Base-by-base conservation (phyloP, 1,140 invertebrate species). In the Vanessa tameamea region DNA sequence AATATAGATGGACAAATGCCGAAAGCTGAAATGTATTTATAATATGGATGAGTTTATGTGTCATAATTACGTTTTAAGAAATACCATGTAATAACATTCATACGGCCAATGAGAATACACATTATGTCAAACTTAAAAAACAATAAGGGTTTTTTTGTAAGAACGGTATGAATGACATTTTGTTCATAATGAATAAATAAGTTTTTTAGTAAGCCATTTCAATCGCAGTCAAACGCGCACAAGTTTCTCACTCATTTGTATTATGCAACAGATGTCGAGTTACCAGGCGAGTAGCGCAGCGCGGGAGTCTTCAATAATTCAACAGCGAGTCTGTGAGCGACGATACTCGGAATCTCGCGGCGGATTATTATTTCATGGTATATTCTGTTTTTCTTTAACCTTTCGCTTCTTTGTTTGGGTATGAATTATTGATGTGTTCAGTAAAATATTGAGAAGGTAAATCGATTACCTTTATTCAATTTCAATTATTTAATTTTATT, bases 221-320 rank as follows among this genome's bases (percentile, higher is more conserved):
- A 31, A 51, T 51, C 14, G 13, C n/a, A 51, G 4, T 31, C 23
- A 61, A 16, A 23, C 15, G 14, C 5, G 31, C 26, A 37, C 15
- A 61, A 61, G 31, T 37, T 12, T 31, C 13, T 20, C 4, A 55
- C 37, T 31, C 50, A 64, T 72, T 79, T 83, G 77, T 81, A 79
- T 83, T 81, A 85, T 84, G 82, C 80, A 86, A 78, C 65, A 77
- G 76, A 78, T 73, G 75, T 74, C 72, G 75, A 73, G 73, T 69
- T 82, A 81, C 79, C 78, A 83, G 80, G 82, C 72, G 70, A 72
- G 69, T 59, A 81, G 79, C 74, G 53, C 69, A 71, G 72, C 72
- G 71, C 71, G 72, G 78, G 71, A 80, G 78, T 68, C 51, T 78
- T 86, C 77, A 85, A 85, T 86, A 82, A 86, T 86, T 85, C 82